Conservation (phyloP, 2,888 invertebrate genomes). For the Odontothrips loti region DNA sequence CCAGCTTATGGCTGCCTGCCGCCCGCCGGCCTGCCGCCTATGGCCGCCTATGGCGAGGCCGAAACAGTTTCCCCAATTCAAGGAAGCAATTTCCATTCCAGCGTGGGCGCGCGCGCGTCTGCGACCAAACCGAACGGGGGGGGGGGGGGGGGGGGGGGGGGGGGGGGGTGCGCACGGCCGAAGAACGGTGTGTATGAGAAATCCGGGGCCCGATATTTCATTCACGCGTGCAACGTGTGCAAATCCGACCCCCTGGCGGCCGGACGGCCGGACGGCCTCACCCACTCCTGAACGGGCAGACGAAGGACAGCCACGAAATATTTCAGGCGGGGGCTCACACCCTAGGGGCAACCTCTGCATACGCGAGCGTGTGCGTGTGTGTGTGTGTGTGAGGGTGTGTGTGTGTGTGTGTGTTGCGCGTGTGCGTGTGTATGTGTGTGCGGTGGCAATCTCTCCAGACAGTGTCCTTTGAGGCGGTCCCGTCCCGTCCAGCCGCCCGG, state of each 20-base stretch:
- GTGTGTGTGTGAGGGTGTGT: not conserved
- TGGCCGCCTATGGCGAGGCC: not conserved
- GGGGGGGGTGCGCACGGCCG: not conserved
- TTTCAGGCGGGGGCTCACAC: not conserved
- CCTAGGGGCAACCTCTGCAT: not conserved
- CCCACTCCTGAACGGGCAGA: not conserved
- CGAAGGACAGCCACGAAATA: not conserved
- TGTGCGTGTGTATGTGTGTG: not conserved
- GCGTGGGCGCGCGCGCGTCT: not conserved
- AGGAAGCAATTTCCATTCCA: slow-evolving; percentile 11
- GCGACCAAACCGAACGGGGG: no score
- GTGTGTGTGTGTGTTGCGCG: not conserved
- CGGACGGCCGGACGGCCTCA: no score
- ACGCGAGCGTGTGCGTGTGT: not conserved
- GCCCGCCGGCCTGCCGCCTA: not conserved
- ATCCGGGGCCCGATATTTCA: no score
- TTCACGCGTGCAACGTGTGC: no score
- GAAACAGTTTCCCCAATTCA: slow-evolving; percentile 3
- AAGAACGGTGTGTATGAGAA: not conserved
- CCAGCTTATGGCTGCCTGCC: no score
- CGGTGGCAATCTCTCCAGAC: slow-evolving; percentile 19
- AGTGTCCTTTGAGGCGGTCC: slow-evolving; percentile 10
- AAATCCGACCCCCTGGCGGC: no score
- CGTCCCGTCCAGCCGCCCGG: not conserved
- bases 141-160: not conserved